Conservation (phyloP, 2,888 invertebrate genomes). For the Caenorhabditis angaria region DNA sequence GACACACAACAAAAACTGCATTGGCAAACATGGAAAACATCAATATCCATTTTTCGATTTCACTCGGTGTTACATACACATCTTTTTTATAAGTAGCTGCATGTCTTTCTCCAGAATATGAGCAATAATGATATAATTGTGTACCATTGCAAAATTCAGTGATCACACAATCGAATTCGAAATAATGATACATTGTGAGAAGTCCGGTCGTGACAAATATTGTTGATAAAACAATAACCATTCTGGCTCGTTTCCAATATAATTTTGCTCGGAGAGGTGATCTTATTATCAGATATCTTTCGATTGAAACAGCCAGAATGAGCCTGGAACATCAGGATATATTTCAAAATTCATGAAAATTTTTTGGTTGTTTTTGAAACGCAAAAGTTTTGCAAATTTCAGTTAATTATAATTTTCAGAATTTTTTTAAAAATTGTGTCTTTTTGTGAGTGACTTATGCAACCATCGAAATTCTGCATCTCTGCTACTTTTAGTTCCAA, state of each 20-base stretch:
- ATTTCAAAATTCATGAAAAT: no score
- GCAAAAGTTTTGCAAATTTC: no score
- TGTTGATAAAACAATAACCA: constrained; percentile 57
- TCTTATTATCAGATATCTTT: constrained; percentile 64
- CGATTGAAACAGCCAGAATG: constrained; percentile 70
- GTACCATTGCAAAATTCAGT: constrained; percentile 67
- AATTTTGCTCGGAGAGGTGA: constrained; percentile 65
- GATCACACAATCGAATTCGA: constrained; percentile 70
- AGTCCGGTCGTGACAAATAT: constrained; percentile 66
- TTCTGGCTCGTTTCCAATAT: constrained; percentile 64
- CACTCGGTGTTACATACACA: constrained; percentile 45
- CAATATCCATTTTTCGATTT: constrained; percentile 50
- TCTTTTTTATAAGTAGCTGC: constrained; percentile 37
- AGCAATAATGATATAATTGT: constrained; percentile 64
- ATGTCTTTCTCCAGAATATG: constrained; percentile 59
- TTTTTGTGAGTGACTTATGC: no score
- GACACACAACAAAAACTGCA: constrained; percentile 63
- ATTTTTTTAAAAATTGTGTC: not conserved
- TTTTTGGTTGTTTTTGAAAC: no score
- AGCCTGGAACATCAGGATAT: constrained; percentile 57
- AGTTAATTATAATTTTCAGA: not conserved
- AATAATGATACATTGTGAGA: constrained; percentile 67
- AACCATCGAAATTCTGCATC: no score
- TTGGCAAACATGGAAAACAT: constrained; percentile 55
- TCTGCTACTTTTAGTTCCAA: no score